A percentile compares a stretch with the other conserved stretches of the same genome.
Evolutionary conservation across 2,113 vertebrate genomes (phyloP).

Genomic region (Daphoenositta chrysoptera): DNA sequence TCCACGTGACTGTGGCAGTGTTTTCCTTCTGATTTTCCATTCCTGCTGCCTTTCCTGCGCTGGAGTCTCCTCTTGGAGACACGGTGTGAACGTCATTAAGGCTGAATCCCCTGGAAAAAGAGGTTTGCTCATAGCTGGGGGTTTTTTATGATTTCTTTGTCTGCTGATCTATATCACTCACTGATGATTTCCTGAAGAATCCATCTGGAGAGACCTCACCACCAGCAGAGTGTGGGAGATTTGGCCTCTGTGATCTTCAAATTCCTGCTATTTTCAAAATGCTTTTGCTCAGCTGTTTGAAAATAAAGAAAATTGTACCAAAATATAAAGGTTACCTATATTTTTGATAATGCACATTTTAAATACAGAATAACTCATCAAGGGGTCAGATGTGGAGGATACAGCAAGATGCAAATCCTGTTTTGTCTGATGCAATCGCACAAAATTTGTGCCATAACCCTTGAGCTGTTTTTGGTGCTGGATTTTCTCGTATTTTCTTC

Average conservation of each 20-base stretch:
- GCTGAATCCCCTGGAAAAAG: neutral
- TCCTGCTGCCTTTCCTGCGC: neutral
- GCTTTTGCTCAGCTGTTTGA: accelerated
- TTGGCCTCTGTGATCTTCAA: neutral
- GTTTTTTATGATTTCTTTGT: neutral
- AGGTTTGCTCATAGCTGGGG: neutral
- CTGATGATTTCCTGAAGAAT: neutral
- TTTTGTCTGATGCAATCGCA: neutral
- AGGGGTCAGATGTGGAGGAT: neutral
- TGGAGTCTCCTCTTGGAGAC: neutral
- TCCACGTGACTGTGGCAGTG: accelerated
- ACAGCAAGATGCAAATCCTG: neutral
- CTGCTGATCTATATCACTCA: neutral
- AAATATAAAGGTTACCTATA: neutral
- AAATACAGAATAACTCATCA: neutral
- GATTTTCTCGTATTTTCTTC: neutral
- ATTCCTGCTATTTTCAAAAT: neutral
- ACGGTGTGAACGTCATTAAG: neutral
- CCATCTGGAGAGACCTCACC: neutral
- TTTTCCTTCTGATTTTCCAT: neutral
- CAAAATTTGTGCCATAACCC: neutral
- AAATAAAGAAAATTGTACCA: neutral
- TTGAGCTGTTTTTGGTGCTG: neutral
- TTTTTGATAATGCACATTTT: neutral
- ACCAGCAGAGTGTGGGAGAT: neutral